These are phyloP conservation scores for Anolis carolinensis DNA, from an alignment of 2,113 vertebrate genomes.

Conservation along the genomic window DNA sequence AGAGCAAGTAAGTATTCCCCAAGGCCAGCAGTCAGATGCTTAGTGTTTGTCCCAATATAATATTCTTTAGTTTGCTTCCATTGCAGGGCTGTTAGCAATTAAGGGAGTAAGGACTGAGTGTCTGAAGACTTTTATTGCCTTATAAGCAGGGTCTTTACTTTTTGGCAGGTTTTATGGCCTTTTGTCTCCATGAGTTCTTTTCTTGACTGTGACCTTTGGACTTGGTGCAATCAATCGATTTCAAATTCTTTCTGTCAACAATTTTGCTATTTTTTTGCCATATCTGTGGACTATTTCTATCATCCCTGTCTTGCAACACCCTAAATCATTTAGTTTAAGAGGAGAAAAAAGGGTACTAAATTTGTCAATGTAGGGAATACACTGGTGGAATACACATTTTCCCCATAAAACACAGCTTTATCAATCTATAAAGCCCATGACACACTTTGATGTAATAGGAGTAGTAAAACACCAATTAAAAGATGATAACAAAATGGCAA, in stretches of 20 bases:
- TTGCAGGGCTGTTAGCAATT: background rate
- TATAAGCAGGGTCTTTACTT: background rate
- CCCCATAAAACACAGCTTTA: conserved; percentile 8
- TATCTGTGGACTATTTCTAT: background rate
- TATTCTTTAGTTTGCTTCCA: too few species aligned
- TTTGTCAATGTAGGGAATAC: background rate
- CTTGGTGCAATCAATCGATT: background rate
- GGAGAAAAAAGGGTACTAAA: background rate
- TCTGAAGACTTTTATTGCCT: background rate
- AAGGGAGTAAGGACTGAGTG: background rate
- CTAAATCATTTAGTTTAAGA: conserved; percentile 6
- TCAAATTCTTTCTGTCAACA: background rate
- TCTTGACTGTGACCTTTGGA: background rate
- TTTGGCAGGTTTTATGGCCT: background rate
- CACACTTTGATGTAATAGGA: background rate
- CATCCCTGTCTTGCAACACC: background rate
- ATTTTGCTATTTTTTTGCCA: background rate
- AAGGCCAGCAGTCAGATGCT: background rate
- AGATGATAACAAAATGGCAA: background rate
- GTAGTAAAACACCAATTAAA: background rate
- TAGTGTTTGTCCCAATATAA: too few species aligned
- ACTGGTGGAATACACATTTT: background rate
- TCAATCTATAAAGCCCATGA: background rate
- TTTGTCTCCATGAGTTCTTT: background rate
- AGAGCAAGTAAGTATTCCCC: background rate